Evolutionary conservation across 23 tunicate species (phyloP).

Genomic region (Aplidium turbinatum): DNA sequence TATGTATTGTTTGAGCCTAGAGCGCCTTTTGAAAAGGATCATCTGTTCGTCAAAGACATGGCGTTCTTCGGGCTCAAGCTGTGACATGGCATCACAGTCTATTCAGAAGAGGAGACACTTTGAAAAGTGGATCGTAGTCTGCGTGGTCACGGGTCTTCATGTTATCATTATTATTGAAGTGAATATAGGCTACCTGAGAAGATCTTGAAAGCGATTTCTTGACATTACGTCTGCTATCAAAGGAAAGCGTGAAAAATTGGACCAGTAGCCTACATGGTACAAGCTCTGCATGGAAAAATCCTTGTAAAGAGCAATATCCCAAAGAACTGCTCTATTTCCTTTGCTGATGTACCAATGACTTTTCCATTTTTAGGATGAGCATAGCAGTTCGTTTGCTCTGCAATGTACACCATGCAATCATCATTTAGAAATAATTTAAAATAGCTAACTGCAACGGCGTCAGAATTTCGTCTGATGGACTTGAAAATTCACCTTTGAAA

Average conservation of each 20-base stretch:
- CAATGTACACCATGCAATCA: constrained; percentile 26
- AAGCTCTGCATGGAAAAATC: constrained; percentile 13
- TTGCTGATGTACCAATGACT: too few relatives aligned
- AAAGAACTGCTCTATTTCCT: too few relatives aligned
- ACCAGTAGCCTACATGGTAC: constrained; percentile 26
- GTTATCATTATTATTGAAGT: constrained; percentile 7
- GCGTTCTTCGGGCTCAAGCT: constrained; percentile 10
- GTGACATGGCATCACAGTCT: constrained; percentile 16
- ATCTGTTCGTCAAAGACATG: constrained; percentile 16
- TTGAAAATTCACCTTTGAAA: constrained; percentile 17
- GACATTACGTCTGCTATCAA: constrained; percentile 16
- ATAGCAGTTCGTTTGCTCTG: constrained; percentile 12
- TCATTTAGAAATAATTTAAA: constrained; percentile 14
- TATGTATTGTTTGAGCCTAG: constrained; percentile 15
- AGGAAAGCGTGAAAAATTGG: constrained; percentile 8
- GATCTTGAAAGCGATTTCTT: constrained; percentile 17
- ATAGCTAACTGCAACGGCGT: constrained; percentile 9
- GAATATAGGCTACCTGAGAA: constrained; percentile 5
- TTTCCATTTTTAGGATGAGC: constrained; percentile 9
- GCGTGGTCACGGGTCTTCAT: constrained; percentile 14
- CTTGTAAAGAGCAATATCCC: constrained; percentile 16
- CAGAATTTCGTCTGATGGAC: background rate
- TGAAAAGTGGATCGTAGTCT: constrained; percentile 33
- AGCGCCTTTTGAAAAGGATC: constrained; percentile 29
- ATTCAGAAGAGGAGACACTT: constrained; percentile 13